These are phyloP conservation scores for Catharus minimus DNA, from an alignment of 2,113 vertebrate genomes.

Conservation along the genomic window DNA sequence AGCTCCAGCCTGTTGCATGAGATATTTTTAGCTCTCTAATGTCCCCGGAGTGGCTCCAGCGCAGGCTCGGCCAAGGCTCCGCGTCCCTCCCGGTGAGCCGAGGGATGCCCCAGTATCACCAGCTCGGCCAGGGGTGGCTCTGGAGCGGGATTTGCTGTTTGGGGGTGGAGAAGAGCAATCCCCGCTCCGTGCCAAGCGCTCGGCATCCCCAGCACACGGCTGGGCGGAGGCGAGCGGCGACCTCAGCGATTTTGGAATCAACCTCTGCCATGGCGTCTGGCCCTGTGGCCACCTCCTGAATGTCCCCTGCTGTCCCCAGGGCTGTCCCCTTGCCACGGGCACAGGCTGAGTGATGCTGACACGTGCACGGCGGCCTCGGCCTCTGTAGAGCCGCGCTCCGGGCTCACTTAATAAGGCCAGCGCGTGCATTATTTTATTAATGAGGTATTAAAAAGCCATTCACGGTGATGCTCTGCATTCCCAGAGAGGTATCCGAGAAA, in stretches of 20 bases:
- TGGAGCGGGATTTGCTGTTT: neutral
- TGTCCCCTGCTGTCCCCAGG: neutral
- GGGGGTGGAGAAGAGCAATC: neutral
- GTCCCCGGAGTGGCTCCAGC: neutral
- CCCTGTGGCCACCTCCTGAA: neutral
- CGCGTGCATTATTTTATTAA: constrained; percentile 37
- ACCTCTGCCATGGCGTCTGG: neutral
- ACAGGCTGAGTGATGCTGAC: neutral
- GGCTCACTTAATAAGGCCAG: constrained; percentile 27
- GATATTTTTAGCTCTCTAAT: constrained; percentile 49
- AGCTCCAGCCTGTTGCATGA: constrained; percentile 26
- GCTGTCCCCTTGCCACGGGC: neutral
- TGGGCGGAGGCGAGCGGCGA: neutral
- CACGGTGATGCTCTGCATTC: neutral
- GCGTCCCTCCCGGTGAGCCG: neutral
- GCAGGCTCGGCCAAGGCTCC: neutral
- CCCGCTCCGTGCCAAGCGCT: rapidly evolving
- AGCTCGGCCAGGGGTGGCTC: neutral
- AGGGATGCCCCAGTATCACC: neutral
- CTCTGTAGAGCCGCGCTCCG: neutral
- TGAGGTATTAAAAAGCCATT: constrained; percentile 51
- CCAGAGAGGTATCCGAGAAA: neutral
- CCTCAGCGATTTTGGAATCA: neutral
- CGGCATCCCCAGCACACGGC: neutral
- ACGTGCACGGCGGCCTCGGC: neutral